Evolutionary conservation across 2,797 vertebrate genomes (phyloP).

Genomic region (Florisuga fusca): DNA sequence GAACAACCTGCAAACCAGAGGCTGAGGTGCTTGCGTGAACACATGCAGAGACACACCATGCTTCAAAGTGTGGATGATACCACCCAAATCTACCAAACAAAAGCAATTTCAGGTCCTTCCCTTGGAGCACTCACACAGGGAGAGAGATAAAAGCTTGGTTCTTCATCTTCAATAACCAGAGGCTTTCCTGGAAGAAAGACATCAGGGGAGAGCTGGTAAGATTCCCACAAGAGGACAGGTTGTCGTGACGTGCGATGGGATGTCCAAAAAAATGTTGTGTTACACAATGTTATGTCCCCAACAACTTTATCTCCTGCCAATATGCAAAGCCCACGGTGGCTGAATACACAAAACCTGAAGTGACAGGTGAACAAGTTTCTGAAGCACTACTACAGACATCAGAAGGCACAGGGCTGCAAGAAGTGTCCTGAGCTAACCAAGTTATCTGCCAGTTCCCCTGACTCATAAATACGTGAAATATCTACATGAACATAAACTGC

Average conservation of each 20-base stretch:
- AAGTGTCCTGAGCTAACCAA: neutral
- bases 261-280: neutral
- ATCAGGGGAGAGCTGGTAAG: neutral
- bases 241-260: neutral
- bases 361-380: neutral
- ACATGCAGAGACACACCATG: fast-evolving
- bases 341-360: neutral
- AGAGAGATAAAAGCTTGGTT: neutral
- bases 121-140: neutral
- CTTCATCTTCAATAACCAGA: neutral
- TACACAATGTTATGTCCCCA: neutral
- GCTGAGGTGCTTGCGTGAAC: neutral
- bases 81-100: neutral
- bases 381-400: neutral
- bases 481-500: neutral
- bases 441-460: neutral
- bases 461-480: neutral
- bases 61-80: neutral
- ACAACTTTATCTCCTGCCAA: neutral
- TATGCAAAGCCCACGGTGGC: neutral
- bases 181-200: neutral
- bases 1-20: neutral
- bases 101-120: neutral
- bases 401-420: neutral
- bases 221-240: neutral